Conservation (phyloP, 2,888 invertebrate species). For the Amphipoea lucens region DNA sequence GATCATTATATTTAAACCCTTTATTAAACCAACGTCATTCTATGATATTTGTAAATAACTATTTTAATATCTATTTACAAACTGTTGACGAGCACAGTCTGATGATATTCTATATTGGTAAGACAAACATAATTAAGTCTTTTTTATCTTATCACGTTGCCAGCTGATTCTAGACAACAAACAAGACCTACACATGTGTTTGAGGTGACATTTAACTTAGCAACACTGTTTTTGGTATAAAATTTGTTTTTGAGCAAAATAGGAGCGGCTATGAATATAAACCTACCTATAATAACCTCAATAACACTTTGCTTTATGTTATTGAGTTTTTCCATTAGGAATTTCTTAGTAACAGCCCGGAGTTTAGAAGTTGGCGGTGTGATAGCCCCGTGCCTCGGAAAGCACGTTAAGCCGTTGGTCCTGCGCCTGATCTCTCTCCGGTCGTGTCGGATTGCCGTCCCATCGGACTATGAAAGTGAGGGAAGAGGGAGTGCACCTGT, state of each 20-base stretch:
- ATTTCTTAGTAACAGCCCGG: too few species aligned
- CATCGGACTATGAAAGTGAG: too few species aligned
- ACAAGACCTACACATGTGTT: neutral
- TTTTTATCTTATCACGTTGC: constrained; percentile 10
- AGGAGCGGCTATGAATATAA: neutral
- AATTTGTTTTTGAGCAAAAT: neutral
- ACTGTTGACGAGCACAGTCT: constrained; percentile 4
- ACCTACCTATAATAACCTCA: neutral
- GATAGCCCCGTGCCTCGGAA: too few species aligned
- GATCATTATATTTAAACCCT: neutral
- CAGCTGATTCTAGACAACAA: constrained; percentile 41
- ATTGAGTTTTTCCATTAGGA: too few species aligned
- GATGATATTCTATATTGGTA: constrained; percentile 1
- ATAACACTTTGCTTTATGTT: too few species aligned
- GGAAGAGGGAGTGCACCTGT: too few species aligned
- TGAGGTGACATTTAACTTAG: neutral
- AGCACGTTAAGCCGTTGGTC: too few species aligned
- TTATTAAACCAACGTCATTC: neutral
- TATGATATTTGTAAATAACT: neutral
- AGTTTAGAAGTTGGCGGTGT: too few species aligned
- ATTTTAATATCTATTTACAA: neutral
- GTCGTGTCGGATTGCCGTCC: too few species aligned
- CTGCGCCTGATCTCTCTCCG: too few species aligned
- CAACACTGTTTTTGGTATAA: neutral
- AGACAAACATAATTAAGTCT: neutral